phyloP scores from a whole-genome alignment of 2,113 vertebrate species.

The Emydura subglobosa region DNA sequence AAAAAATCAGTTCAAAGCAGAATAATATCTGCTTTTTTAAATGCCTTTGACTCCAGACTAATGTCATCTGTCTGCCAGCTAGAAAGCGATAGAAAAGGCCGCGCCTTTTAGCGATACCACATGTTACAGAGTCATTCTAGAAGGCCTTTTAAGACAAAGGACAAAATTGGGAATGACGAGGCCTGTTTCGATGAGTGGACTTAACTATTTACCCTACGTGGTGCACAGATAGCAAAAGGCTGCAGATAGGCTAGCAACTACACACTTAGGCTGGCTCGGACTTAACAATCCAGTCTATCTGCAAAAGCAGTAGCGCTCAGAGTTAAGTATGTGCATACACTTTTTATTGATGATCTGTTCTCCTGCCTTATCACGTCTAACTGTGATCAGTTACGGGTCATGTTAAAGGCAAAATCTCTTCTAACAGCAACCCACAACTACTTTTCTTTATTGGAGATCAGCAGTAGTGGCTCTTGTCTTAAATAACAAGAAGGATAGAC shows the following conservation, averaged over 20 bases:
- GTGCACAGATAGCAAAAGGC: background rate
- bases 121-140: background rate
- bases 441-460: background rate
- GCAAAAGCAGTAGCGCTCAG: background rate
- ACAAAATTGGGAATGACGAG: background rate
- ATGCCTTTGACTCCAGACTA: background rate
- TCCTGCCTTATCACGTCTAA: accelerated
- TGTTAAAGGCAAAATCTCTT: background rate
- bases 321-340: accelerated
- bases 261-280: accelerated
- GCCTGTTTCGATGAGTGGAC: background rate
- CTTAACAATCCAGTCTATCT: background rate
- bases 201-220: background rate
- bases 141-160: background rate
- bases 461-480: background rate
- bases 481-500: accelerated
- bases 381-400: background rate
- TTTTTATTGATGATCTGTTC: background rate
- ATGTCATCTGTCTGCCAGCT: background rate
- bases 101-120: background rate
- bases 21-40: accelerated
- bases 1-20: background rate
- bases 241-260: accelerated
- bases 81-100: background rate
- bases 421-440: background rate